Conservation (phyloP, 2,113 vertebrate species). For the Puntigrus tetrazona region DNA sequence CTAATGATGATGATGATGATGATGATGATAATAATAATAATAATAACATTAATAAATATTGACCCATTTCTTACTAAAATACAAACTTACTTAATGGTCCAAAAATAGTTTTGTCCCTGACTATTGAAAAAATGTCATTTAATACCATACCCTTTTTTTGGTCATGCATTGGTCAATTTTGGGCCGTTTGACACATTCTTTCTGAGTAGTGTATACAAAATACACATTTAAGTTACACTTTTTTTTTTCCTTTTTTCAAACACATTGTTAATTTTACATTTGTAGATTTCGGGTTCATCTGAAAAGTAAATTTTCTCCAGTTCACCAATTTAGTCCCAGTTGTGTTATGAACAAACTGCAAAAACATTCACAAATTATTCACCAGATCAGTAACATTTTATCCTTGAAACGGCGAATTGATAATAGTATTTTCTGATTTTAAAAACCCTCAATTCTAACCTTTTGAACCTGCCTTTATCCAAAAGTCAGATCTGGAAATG, state of each 20-base stretch:
- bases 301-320: neutral
- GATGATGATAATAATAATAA: no score
- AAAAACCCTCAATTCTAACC: neutral
- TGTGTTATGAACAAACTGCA: no score
- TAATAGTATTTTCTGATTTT: neutral
- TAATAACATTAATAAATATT: neutral
- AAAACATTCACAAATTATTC: neutral
- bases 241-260: no score
- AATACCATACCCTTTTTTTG: neutral
- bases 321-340: no score
- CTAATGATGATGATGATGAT: no score
- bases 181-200: neutral
- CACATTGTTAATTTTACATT: neutral
- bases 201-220: neutral
- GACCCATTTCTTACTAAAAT: neutral
- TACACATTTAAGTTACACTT: neutral
- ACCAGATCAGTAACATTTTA: neutral
- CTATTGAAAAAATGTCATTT: neutral
- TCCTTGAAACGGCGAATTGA: neutral
- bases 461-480: neutral
- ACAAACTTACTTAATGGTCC: neutral
- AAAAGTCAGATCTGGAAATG: neutral
- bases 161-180: neutral
- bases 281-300: neutral
- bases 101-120: neutral